Evolutionary conservation across 2,888 invertebrate genomes (phyloP).

Genomic region (Calameuta pallipes): DNA sequence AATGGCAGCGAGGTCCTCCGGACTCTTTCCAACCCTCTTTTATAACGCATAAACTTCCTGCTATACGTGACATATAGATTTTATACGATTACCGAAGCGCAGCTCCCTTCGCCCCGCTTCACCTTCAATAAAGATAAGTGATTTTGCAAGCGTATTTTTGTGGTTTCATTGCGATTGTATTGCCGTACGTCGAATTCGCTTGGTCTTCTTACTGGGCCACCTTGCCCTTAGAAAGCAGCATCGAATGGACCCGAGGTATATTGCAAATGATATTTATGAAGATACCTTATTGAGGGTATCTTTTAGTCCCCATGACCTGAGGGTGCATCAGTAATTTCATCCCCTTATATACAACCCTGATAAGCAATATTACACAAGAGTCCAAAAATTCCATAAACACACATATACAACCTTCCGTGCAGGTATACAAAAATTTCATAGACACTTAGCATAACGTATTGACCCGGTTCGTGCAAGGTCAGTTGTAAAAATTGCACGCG

Average conservation of each 20-base stretch:
- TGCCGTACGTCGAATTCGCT: constrained; percentile 1
- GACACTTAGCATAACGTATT: background rate
- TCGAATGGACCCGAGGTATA: background rate
- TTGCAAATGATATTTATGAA: constrained; percentile 10
- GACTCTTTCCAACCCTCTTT: constrained; percentile 34
- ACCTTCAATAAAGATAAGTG: constrained; percentile 51
- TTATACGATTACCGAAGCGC: constrained; percentile 51
- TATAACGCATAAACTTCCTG: constrained; percentile 54
- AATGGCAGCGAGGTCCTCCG: constrained; percentile 1
- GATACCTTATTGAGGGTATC: constrained; percentile 20
- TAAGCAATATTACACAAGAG: background rate
- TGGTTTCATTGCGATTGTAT: constrained; percentile 50
- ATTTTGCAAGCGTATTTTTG: constrained; percentile 56
- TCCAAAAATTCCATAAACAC: background rate
- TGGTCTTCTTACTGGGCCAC: background rate
- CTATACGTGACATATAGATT: constrained; percentile 51
- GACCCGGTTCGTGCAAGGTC: background rate
- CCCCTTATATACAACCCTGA: background rate
- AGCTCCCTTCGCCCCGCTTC: constrained; percentile 28
- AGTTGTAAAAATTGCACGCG: background rate
- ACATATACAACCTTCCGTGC: background rate
- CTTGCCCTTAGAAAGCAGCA: background rate
- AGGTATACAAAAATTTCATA: background rate
- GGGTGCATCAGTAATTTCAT: constrained; percentile 16
- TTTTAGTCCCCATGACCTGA: constrained; percentile 12